phyloP scores from a whole-genome alignment of 2,113 vertebrate species.

The Pao palembangensis region DNA sequence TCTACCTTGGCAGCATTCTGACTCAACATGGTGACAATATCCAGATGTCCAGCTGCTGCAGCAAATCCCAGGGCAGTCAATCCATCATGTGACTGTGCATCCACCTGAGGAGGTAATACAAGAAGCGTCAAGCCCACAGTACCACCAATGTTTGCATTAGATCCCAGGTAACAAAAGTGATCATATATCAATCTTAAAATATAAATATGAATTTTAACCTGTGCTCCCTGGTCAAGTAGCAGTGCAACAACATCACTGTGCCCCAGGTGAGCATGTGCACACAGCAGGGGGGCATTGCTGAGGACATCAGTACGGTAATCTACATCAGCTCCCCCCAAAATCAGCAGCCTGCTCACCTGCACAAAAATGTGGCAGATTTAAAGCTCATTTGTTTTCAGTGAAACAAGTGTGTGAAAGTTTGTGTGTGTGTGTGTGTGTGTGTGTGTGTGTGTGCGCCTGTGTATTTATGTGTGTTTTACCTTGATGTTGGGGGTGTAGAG shows the following conservation, averaged over 20 bases:
- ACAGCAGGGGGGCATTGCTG: conserved; percentile 88
- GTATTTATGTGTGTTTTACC: conserved; percentile 32
- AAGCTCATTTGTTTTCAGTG: no score
- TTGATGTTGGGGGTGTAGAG: conserved; percentile 94
- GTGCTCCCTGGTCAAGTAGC: conserved; percentile 89
- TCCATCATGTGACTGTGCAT: conserved; percentile 86
- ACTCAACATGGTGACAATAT: conserved; percentile 84
- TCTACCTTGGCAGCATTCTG: conserved; percentile 88
- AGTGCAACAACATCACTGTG: conserved; percentile 87
- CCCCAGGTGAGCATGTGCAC: conserved; percentile 92
- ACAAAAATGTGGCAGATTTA: conserved; percentile 1
- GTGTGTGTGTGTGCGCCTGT: not conserved
- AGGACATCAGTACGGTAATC: conserved; percentile 88
- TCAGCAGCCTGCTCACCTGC: conserved; percentile 91
- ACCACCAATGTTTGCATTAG: no score
- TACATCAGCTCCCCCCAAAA: conserved; percentile 89
- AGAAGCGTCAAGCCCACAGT: not conserved
- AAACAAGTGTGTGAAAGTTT: not conserved
- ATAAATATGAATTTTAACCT: conserved; percentile 32
- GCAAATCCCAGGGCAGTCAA: conserved; percentile 90
- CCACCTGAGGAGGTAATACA: conserved; percentile 63
- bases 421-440: not conserved
- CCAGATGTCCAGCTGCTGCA: conserved; percentile 86
- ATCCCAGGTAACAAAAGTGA: no score
- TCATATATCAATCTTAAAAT: not conserved